A percentile compares a stretch with the other conserved stretches of the same genome.
These are phyloP conservation scores for Acanthacorydalis orientalis DNA, from an alignment of 2,888 invertebrate genomes.

Conservation along the genomic window DNA sequence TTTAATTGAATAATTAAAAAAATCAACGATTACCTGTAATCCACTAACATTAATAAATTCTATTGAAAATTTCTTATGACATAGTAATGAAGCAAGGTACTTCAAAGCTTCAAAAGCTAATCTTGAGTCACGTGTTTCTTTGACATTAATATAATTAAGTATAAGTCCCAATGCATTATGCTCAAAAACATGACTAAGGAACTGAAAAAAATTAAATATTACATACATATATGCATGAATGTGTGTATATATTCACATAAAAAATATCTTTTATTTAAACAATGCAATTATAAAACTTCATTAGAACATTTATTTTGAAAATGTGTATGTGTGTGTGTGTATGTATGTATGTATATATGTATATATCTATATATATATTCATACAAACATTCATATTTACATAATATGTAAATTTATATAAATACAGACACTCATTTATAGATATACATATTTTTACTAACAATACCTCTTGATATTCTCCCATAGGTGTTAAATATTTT, in stretches of 20 bases:
- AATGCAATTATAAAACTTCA: too few relatives aligned
- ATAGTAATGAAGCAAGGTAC: conserved; percentile 83
- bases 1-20: background rate
- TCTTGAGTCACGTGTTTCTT: conserved; percentile 76
- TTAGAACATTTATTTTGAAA: too few relatives aligned
- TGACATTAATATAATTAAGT: conserved; percentile 75
- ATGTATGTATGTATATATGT: too few relatives aligned
- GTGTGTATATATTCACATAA: background rate
- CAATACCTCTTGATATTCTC: conserved; percentile 84
- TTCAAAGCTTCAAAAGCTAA: conserved; percentile 93
- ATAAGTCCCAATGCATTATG: conserved; percentile 82
- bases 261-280: too few relatives aligned
- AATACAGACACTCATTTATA: background rate
- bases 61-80: conserved; percentile 95
- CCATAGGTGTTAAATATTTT: conserved; percentile 89
- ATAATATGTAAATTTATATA: too few relatives aligned
- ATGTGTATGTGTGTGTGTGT: too few relatives aligned
- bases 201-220: conserved; percentile 30
- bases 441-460: conserved; percentile 2
- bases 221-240: background rate
- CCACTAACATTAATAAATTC: conserved; percentile 87
- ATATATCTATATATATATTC: too few relatives aligned
- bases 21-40: conserved; percentile 38
- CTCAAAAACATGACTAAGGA: conserved; percentile 84
- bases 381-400: too few relatives aligned